Base-by-base conservation (phyloP, 2,797 vertebrate genomes). In the Clarias fuscus region DNA sequence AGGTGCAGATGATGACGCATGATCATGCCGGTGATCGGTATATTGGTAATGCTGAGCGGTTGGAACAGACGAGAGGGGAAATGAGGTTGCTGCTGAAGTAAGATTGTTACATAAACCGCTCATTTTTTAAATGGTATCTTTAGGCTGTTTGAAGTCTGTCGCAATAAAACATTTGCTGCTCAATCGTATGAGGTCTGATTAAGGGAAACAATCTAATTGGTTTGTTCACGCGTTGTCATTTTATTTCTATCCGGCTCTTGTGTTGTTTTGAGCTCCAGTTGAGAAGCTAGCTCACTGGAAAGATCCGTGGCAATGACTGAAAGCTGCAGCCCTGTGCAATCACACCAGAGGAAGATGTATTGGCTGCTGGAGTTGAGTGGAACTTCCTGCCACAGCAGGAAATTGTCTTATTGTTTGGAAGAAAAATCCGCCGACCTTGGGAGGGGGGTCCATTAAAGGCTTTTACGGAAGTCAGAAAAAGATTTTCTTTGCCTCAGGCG, bases 351-450 rank as follows among this genome's bases (percentile, higher is more conserved):
- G 58, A 76, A 86, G 70, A 86, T 82, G 20, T 67, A 82, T 82
- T 58, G 85, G 40, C 43, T 82, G 59, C 5, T 30, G 40, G 61
- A 82, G 70, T 15, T 56, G 20, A 59, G 75, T 61, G 48, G 43
- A 59, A 37, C 22, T 79, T 27, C 53, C 33, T 59, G 73, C 27
- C 62, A 30, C n/a, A 48, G 61, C 80, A 48, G 70, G 68, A 84
- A 83, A 53, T 59, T 61, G 53, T 75, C 79, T 86, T 82, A 65
- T 62, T 75, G 70, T 76, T 86, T 82, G 58, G 48, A 53, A 58
- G 80, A 86, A 83, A 77, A 20, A 67, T 76, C 77, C 5, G 2
- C 43, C 67, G 79, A n/a, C 85, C 80, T 56, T 68, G 40, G 59
- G 33, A 72, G 20, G 40, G 85, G 27, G 59, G 37, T 61, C 7